These are phyloP conservation scores for Lepidurus couesii DNA, from an alignment of 1,140 invertebrate genomes.

Conservation along the genomic window DNA sequence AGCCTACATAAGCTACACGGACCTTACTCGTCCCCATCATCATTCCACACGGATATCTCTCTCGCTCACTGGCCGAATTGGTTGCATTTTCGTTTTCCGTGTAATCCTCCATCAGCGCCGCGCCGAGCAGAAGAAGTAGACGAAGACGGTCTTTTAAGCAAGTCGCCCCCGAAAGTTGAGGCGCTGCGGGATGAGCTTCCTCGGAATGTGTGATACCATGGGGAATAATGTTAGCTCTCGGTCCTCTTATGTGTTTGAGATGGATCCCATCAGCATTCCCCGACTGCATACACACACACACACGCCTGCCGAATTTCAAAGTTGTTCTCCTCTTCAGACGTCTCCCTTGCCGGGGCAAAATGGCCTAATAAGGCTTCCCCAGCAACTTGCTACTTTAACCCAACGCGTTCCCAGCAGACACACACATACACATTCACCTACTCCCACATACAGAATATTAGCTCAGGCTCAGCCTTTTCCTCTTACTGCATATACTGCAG, in stretches of 20 bases:
- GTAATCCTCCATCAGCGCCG: neutral
- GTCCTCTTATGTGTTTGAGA: constrained; percentile 22
- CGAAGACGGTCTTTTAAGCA: neutral
- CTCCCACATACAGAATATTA: neutral
- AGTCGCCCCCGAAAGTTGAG: neutral
- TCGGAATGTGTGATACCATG: constrained; percentile 12
- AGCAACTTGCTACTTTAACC: neutral
- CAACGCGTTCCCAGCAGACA: neutral
- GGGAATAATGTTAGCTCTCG: constrained; percentile 9
- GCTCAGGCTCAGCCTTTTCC: neutral
- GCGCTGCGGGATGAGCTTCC: neutral
- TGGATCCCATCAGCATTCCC: constrained; percentile 14
- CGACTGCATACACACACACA: neutral
- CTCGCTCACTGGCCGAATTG: neutral
- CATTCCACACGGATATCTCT: neutral
- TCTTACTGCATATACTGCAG: neutral
- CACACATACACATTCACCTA: neutral
- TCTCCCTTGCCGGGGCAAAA: neutral
- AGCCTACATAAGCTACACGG: constrained; percentile 13
- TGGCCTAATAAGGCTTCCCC: constrained; percentile 3
- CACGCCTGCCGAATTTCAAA: neutral
- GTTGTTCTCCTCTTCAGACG: neutral
- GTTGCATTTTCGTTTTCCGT: constrained; percentile 15
- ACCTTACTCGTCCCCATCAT: neutral
- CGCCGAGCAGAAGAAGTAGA: neutral